These are phyloP conservation scores for Calliopsis andreniformis DNA, from an alignment of 1,140 invertebrate genomes.

Conservation along the genomic window DNA sequence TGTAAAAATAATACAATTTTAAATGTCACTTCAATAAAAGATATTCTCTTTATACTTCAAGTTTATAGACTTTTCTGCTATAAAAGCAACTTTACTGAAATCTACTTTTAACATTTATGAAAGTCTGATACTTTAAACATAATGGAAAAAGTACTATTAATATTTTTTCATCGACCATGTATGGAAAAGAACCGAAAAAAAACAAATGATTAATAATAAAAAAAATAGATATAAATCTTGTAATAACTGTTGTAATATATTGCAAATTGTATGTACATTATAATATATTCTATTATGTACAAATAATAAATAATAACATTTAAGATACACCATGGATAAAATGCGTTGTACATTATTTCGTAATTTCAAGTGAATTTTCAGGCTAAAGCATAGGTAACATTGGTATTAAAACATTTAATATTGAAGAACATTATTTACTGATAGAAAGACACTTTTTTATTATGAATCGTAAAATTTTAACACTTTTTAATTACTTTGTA, in stretches of 20 bases:
- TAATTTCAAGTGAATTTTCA: conserved; percentile 26
- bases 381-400: not conserved
- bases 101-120: conserved; percentile 50
- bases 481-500: not conserved
- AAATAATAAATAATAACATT: conserved; percentile 60
- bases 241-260: conserved; percentile 41
- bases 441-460: not conserved
- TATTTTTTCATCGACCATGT: conserved; percentile 61
- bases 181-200: conserved; percentile 14
- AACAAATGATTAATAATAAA: conserved; percentile 35
- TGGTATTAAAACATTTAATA: conserved; percentile 42
- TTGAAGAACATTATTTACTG: conserved; percentile 13
- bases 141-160: conserved; percentile 38
- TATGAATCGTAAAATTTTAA: conserved; percentile 10
- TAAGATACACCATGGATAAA: conserved; percentile 40
- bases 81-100: conserved; percentile 44
- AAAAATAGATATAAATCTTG: conserved; percentile 41
- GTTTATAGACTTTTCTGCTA: conserved; percentile 35
- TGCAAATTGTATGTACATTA: conserved; percentile 47
- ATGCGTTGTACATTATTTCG: conserved; percentile 32
- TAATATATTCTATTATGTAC: conserved; percentile 58
- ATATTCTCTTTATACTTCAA: conserved; percentile 48
- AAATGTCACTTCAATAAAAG: conserved; percentile 13
- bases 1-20: conserved; percentile 34
- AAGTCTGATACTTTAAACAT: conserved; percentile 56